These are phyloP conservation scores for Siniperca obscura DNA, from an alignment of 2,797 vertebrate genomes.

Conservation along the genomic window DNA sequence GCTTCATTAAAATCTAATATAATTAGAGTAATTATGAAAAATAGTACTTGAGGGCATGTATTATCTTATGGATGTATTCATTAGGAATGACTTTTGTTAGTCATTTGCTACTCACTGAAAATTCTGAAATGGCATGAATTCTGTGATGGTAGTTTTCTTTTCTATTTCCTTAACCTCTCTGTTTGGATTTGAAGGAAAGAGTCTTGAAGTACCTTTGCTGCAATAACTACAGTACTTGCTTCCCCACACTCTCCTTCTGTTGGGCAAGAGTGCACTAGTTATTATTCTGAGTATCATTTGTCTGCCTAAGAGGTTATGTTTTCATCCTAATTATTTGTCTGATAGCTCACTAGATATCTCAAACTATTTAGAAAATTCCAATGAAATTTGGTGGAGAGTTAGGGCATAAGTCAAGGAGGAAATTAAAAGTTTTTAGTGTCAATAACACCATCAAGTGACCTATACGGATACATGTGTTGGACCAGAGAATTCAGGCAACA, in stretches of 20 bases:
- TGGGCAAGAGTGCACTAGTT: neutral
- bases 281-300: slow-evolving; percentile 5
- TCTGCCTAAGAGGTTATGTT: neutral
- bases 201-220: neutral
- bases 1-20: slow-evolving; percentile 47
- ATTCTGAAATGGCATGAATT: neutral
- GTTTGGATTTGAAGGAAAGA: neutral
- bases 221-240: neutral
- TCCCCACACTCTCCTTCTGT: neutral
- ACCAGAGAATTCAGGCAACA: neutral
- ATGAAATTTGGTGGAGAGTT: neutral
- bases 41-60: slow-evolving; percentile 33
- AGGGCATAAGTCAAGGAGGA: neutral
- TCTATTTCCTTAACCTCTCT: neutral
- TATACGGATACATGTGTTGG: neutral
- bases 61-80: slow-evolving; percentile 19
- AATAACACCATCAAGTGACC: neutral
- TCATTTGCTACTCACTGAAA: slow-evolving; percentile 33
- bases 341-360: neutral
- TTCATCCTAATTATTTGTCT: neutral
- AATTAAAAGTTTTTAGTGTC: neutral
- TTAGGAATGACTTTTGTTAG: slow-evolving; percentile 26
- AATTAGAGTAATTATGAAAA: slow-evolving; percentile 52
- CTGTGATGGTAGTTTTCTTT: neutral
- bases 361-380: neutral